Evolutionary conservation across 1,140 invertebrate genomes (phyloP).

Genomic region (Tetragonula clypearis): DNA sequence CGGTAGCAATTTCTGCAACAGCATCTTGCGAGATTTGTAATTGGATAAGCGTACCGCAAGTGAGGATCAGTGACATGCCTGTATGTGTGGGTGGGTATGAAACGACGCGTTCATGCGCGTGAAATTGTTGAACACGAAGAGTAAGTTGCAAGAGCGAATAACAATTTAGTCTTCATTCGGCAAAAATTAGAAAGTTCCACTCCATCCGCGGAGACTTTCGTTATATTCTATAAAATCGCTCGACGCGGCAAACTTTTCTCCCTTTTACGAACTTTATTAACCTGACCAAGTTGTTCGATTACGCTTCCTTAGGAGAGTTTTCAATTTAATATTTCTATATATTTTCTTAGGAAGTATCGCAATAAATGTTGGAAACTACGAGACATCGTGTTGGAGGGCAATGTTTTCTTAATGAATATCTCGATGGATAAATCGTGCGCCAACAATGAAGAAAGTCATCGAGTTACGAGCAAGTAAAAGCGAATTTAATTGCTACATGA

Average conservation of each 20-base stretch:
- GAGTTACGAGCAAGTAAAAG: neutral
- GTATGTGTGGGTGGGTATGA: neutral
- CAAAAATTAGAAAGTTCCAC: conserved; percentile 28
- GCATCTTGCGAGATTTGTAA: conserved; percentile 8
- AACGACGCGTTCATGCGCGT: neutral
- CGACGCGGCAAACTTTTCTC: neutral
- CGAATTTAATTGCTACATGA: neutral
- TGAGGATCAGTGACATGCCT: neutral
- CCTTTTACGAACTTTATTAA: neutral
- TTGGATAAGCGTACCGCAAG: conserved; percentile 11
- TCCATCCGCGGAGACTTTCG: neutral
- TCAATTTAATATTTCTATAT: neutral
- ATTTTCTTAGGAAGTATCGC: neutral
- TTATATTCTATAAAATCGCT: neutral
- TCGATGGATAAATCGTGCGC: neutral
- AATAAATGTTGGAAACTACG: neutral
- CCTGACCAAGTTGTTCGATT: neutral
- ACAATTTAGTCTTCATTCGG: conserved; percentile 4
- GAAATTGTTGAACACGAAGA: neutral
- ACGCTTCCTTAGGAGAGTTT: neutral
- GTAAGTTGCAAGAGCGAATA: neutral
- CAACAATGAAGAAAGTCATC: neutral
- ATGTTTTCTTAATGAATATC: neutral
- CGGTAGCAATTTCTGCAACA: neutral
- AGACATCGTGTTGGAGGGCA: neutral